Conservation (phyloP, 2,797 vertebrate genomes). For the Galagoides demidoff region DNA sequence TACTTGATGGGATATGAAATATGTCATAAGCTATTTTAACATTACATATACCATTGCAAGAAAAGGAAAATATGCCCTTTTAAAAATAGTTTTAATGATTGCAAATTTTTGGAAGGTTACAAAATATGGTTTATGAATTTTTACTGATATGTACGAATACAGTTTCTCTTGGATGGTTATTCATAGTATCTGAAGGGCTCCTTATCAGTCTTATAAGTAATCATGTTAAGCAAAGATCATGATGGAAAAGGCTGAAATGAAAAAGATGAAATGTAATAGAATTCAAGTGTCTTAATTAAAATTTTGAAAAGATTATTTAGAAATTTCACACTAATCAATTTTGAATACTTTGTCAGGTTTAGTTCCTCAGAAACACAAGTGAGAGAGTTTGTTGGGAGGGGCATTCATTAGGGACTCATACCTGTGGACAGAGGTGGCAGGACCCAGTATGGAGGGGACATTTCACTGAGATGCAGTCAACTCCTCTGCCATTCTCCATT, state of each 20-base stretch:
- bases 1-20: slow-evolving; percentile 34
- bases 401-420: background rate
- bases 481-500: background rate
- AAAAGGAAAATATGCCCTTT: background rate
- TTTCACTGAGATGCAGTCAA: background rate
- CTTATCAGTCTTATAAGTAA: background rate
- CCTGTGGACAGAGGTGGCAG: background rate
- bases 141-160: background rate
- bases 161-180: background rate
- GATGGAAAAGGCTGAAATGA: background rate
- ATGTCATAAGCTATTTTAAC: background rate
- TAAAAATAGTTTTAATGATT: background rate
- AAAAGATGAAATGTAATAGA: background rate
- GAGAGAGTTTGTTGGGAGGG: background rate
- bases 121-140: background rate
- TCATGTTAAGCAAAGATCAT: slow-evolving; percentile 8
- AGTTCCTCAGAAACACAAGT: background rate
- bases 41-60: background rate
- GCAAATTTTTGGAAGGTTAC: background rate
- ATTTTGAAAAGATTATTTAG: slow-evolving; percentile 10
- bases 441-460: background rate
- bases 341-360: background rate
- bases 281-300: background rate
- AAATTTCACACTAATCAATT: background rate
- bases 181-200: background rate